phyloP scores from a whole-genome alignment of 2,113 vertebrate genomes.

The Aphyosemion australe region DNA sequence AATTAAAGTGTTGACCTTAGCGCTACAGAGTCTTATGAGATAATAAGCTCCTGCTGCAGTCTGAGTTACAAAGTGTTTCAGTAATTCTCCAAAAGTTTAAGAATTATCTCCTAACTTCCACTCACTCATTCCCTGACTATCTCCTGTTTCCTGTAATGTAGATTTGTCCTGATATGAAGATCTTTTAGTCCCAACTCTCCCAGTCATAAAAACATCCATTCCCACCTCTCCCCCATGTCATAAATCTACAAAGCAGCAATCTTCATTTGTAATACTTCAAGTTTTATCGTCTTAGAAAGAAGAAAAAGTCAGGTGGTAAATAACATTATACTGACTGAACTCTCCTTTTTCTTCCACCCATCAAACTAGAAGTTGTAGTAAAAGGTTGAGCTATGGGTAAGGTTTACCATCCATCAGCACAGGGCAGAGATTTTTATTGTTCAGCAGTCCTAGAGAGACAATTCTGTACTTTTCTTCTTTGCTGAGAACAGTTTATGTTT shows the following conservation, averaged over 20 bases:
- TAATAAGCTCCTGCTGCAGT: too few relatives aligned
- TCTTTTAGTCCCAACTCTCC: constrained; percentile 9
- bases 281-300: constrained; percentile 27
- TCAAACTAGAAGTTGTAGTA: constrained; percentile 20
- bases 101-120: too few relatives aligned
- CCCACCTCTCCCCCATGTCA: background rate
- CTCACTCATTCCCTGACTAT: background rate
- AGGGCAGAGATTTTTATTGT: constrained; percentile 31
- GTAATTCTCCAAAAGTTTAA: too few relatives aligned
- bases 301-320: constrained; percentile 20
- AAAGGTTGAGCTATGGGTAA: constrained; percentile 6
- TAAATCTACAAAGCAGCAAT: constrained; percentile 20
- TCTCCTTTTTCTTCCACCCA: constrained; percentile 43
- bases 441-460: constrained; percentile 5
- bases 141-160: constrained; percentile 8
- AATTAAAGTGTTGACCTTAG: too few relatives aligned
- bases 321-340: constrained; percentile 41
- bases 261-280: background rate
- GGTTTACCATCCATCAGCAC: constrained; percentile 19
- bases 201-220: constrained; percentile 16
- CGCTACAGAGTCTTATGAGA: too few relatives aligned
- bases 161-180: constrained; percentile 5
- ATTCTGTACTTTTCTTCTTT: background rate
- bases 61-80: too few relatives aligned
- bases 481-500: too few relatives aligned